Evolutionary conservation across 2,113 vertebrate species (phyloP).

Genomic region (Rhineura floridana): DNA sequence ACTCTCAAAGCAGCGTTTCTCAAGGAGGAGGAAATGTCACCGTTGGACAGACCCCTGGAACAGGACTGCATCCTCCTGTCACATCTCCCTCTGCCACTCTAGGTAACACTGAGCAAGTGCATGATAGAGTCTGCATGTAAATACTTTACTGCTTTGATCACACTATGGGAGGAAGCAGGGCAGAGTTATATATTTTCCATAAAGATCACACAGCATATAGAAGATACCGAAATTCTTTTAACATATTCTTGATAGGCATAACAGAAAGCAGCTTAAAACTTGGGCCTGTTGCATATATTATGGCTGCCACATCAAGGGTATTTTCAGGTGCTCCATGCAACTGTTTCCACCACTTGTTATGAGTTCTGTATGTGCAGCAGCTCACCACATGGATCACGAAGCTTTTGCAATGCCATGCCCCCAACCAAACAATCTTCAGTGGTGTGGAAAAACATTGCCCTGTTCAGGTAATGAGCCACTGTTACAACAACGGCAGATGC

Average conservation of each 20-base stretch:
- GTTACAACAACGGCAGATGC: neutral
- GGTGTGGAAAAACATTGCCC: neutral
- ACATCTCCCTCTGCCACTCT: conserved; percentile 83
- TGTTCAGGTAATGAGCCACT: neutral
- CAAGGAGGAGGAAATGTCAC: conserved; percentile 68
- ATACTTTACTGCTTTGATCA: neutral
- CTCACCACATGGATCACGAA: neutral
- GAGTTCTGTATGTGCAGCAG: neutral
- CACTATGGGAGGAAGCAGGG: neutral
- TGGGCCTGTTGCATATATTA: neutral
- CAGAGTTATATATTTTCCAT: neutral
- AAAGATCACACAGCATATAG: neutral
- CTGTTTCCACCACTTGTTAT: neutral
- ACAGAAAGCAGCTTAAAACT: neutral
- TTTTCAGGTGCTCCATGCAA: neutral
- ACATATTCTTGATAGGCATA: neutral
- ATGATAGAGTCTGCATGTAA: neutral
- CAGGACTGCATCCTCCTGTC: conserved; percentile 82
- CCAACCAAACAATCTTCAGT: neutral
- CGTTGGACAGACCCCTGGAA: conserved; percentile 77
- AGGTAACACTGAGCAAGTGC: conserved; percentile 69
- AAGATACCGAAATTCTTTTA: neutral
- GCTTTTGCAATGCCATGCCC: neutral
- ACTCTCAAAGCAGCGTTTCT: conserved; percentile 85
- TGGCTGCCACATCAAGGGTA: neutral